Base-by-base conservation (phyloP, 2,888 invertebrate species). In the Antheraea yamamai region DNA sequence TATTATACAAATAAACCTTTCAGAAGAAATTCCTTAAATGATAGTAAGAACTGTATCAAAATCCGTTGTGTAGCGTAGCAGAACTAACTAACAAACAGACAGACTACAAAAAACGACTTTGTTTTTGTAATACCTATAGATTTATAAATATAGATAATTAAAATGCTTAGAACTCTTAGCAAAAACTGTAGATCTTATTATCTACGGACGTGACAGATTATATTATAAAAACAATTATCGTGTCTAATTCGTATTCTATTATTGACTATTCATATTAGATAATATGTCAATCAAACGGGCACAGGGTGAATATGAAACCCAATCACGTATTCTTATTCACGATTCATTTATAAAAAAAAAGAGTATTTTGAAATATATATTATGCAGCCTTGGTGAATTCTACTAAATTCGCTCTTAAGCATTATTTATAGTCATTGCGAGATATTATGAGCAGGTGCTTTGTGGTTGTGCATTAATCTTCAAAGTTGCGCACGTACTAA, bases 351-450 rank as follows among this genome's bases (percentile, higher is more conserved):
- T 18, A 70, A n/a, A 68, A 68, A 70, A 70, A 70, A 20, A 8
- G 39, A 20, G 10, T n/a, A n/a, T 70, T 39, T 39, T 39, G 12
- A 20, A 70, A 70, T 70, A 39, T 70, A 39, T 70, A 66, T 30
- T 26, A 66, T 66, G 26, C 30, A 39, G n/a, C 70, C 70, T 70
- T 70, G 70, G 39, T 47, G 47, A 47, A 39, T 66, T 66, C 16
- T 30, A 66, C 26, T n/a, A 14, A 70, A 70, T 70, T 70, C 4
- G 39, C 39, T 39, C 51, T 70, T 78, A 72, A 80, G 70, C 20
- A 4, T 14, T 66, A 26, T n/a, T 66, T 66, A 30, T 71, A 26
- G 20, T 7, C 20, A 18, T 74, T 74, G 30, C 70, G 39, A 70
- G 23, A 39, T 70, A 70, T n/a, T 70, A 14, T 35, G 39, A 35